A percentile compares a stretch with the other conserved stretches of the same genome.
Conservation (phyloP, 2,113 vertebrate genomes). For the Malurus alboscapulatus region DNA sequence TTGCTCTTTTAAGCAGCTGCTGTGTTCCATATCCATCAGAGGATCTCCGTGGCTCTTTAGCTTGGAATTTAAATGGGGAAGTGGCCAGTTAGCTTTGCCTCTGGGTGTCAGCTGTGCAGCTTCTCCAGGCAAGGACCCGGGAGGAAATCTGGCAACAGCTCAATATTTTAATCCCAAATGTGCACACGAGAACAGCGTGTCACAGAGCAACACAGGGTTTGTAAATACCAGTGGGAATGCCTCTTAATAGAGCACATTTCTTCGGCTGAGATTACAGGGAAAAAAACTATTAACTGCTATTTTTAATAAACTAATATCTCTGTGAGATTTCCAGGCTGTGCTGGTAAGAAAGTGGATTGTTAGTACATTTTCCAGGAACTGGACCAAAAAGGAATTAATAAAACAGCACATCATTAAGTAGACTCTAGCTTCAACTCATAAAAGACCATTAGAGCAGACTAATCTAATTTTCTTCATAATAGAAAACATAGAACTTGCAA, state of each 20-base stretch:
- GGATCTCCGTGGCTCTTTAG: neutral
- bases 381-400: conserved; percentile 21
- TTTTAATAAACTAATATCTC: neutral
- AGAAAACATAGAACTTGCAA: neutral
- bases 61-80: neutral
- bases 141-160: neutral
- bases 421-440: neutral
- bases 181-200: neutral
- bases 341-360: neutral
- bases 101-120: neutral
- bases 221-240: neutral
- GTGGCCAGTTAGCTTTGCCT: neutral
- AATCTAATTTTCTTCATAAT: neutral
- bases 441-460: neutral
- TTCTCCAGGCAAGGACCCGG: neutral
- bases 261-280: neutral
- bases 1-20: neutral
- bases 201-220: neutral
- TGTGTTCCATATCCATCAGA: neutral
- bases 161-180: neutral
- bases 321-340: neutral
- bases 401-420: neutral
- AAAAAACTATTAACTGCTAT: neutral
- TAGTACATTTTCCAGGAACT: neutral
- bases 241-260: neutral